Evolutionary conservation across 1,140 invertebrate species (phyloP), one percentile per base, ranked within the genome.

Genomic region (Drosophila santomea): DNA sequence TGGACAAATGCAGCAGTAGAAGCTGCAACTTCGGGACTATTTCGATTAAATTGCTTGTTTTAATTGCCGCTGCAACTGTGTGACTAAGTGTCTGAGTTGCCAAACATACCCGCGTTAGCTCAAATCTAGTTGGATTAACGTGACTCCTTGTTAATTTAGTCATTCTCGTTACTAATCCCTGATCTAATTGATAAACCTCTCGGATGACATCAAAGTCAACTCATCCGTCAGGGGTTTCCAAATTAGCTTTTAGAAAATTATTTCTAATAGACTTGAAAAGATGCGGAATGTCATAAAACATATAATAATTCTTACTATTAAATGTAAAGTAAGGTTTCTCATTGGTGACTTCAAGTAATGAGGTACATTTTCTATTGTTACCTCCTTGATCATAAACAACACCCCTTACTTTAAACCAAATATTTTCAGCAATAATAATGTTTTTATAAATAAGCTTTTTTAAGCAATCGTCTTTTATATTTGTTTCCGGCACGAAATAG

Each of bases 201-300:
- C 25, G 14, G 32, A 51, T 51, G 32, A 7, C 28, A 52, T 52
- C n/a, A 52, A 52, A 17, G 28, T 52, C n/a, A 6, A 28, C 23
- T 41, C 41, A 2, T 28, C 38, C 39, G 23, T 41, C 38, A 14
- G 54, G 54, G n/a, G 39, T 28, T 28, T 56, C 23, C 28, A 28
- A 41, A 2, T 25, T 23, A 15, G 38, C 38, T 28, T 56, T 56
- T 10, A 56, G 38, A 12, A 56, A 43, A 28, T 28, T 56, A 56
- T 56, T 56, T 10, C 23, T 15, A 8, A 43, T 28, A 17, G 54
- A 56, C 28, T 56, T 56, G 4, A 56, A 56, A 12, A 41, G n/a
- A 56, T 56, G 20, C 20, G 23, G 39, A 15, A 14, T 57, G 6
- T 28, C 28, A 28, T 28, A 28, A 7, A 5, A 20, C 20, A 20